Evolutionary conservation across 2,113 vertebrate genomes (phyloP).

Genomic region (Phasianus colchicus): DNA sequence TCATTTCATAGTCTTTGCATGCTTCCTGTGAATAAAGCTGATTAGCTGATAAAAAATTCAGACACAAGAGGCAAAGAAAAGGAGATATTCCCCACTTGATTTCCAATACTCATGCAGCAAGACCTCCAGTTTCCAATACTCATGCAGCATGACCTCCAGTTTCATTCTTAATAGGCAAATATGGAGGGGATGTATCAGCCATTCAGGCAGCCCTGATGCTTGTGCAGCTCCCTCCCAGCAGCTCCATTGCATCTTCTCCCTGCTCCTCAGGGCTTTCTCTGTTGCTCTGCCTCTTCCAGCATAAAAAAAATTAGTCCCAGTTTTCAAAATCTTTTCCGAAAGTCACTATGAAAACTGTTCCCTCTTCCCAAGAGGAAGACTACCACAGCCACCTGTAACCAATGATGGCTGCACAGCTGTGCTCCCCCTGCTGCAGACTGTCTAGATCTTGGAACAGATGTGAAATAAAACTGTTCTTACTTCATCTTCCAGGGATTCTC

Average conservation of each 20-base stretch:
- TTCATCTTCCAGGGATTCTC: not conserved
- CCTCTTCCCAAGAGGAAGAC: not conserved
- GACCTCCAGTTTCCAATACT: not conserved
- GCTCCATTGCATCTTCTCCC: not conserved
- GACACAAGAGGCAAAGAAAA: not conserved
- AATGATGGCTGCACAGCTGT: rapidly evolving
- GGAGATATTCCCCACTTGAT: not conserved
- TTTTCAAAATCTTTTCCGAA: not conserved
- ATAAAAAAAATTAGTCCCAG: not conserved
- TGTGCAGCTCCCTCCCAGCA: not conserved
- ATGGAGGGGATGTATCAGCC: not conserved
- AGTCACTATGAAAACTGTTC: not conserved
- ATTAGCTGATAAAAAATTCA: not conserved
- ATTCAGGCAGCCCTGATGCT: not conserved
- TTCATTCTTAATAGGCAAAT: not conserved
- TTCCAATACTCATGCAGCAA: not conserved
- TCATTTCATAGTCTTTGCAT: not conserved
- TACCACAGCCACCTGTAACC: not conserved
- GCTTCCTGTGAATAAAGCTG: not conserved
- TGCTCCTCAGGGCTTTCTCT: not conserved
- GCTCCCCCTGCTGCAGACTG: not conserved
- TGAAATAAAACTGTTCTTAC: not conserved
- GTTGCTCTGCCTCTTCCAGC: not conserved
- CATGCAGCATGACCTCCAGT: not conserved
- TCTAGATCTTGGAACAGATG: not conserved